Evolutionary conservation across 2,888 invertebrate species (phyloP), one percentile per base, ranked within the genome.

Genomic region (Lampropteryx suffumata): DNA sequence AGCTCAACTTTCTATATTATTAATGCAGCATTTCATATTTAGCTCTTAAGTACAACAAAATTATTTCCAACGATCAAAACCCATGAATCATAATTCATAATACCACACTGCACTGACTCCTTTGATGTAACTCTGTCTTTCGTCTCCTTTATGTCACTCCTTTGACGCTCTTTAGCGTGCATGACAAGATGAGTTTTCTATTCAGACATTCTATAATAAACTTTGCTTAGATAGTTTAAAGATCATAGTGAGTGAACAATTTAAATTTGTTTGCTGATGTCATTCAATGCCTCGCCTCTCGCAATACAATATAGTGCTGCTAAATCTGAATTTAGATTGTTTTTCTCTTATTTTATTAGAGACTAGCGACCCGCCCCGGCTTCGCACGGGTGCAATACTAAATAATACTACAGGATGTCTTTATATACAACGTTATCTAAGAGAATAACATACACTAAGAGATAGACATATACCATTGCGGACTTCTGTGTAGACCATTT

Each of bases 131-230:
- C 59, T 60, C 58, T 61, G 61, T 63, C 60, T 69, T 65, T 70
- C 62, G 50, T 57, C 60, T 61, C 66, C 65, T 69, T 71, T 64
- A 68, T 69, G 69, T 64, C 64, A 69, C 62, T 64, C 66, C 66
- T 76, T 75, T 76, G 76, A 70, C 67, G 57, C 71, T 73, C 71
- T 71, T 66, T 63, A 56, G n/a, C n/a, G n/a, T n/a, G n/a, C n/a
- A n/a, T n/a, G n/a, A 54, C 52, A 42, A 53, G 50, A 14, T 27
- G 27, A 4, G 34, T 35, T 10, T 43, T 17, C 7, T 27, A 35
- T 35, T 46, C 21, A 43, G 35, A 26, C 12, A 32, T 40, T 33
- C 4, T 26, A 58, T 41, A 53, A 44, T 41, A 27, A 26, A 51
- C 53, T 41, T 4, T 58, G 17, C 0, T 1, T 0, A 24, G n/a